Conservation (phyloP, 2,113 vertebrate genomes). For the Aptenodytes patagonicus region DNA sequence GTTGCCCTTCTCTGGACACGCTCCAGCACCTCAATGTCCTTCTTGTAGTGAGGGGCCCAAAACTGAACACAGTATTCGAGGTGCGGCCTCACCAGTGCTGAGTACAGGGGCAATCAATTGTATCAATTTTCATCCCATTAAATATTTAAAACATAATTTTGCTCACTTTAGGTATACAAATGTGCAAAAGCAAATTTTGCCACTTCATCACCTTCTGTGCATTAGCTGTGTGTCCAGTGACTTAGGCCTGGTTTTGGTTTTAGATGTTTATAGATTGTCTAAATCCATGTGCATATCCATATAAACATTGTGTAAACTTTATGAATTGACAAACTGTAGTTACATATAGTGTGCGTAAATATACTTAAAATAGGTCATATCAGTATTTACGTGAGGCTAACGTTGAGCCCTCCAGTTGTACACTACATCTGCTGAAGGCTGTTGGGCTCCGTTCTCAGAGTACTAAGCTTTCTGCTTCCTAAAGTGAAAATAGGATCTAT, state of each 20-base stretch:
- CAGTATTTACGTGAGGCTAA: not conserved
- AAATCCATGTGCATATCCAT: not conserved
- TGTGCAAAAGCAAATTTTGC: not conserved
- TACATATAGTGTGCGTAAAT: not conserved
- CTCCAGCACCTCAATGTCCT: no score
- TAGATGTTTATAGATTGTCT: not conserved
- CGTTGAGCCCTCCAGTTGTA: not conserved
- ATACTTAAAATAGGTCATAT: not conserved
- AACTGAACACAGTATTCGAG: no score
- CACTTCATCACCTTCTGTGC: not conserved
- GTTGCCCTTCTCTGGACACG: no score
- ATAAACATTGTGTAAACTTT: not conserved
- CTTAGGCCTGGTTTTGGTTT: not conserved
- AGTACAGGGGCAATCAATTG: no score
- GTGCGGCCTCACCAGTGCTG: no score
- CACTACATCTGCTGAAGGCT: not conserved
- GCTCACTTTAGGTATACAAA: not conserved
- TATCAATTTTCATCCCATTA: not conserved
- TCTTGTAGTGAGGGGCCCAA: no score
- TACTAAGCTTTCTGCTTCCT: not conserved
- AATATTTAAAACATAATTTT: not conserved
- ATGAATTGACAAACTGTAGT: not conserved
- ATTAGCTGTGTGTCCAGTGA: not conserved
- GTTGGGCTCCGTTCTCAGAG: not conserved
- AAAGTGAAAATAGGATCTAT: not conserved